phyloP scores from a whole-genome alignment of 2,797 vertebrate species.

The Perodicticus potto region DNA sequence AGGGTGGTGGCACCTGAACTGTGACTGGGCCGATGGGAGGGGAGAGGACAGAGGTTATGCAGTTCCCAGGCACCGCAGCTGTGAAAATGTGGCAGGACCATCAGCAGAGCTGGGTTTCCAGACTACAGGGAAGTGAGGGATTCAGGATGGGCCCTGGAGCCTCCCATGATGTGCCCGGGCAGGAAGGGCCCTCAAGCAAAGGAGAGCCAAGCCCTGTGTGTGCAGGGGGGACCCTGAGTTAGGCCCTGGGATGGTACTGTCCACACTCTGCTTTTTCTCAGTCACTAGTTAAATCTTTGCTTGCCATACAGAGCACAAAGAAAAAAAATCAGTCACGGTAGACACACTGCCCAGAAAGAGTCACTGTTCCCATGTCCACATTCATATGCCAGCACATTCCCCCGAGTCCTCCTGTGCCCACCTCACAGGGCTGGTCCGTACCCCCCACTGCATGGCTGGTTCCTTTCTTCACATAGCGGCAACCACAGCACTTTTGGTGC shows the following conservation, averaged over 20 bases:
- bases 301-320: not conserved
- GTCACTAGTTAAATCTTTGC: not conserved
- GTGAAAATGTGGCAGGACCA: accelerated
- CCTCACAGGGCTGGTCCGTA: not conserved
- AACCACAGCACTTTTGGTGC: not conserved
- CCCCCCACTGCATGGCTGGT: accelerated
- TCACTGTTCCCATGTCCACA: no score
- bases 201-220: accelerated
- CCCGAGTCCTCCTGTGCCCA: not conserved
- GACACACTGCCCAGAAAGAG: no score
- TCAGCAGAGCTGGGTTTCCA: not conserved
- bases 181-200: not conserved
- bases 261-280: accelerated
- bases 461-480: not conserved
- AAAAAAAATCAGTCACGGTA: not conserved
- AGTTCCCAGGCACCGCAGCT: not conserved
- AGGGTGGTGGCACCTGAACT: not conserved
- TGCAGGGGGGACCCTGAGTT: accelerated
- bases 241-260: accelerated
- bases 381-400: no score
- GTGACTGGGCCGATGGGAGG: no score
- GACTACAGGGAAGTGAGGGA: not conserved
- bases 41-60: no score
- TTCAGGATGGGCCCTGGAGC: accelerated
- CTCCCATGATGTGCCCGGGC: accelerated